Base-by-base conservation (phyloP, 2,113 vertebrate species). In the Phylloscopus trochilus region DNA sequence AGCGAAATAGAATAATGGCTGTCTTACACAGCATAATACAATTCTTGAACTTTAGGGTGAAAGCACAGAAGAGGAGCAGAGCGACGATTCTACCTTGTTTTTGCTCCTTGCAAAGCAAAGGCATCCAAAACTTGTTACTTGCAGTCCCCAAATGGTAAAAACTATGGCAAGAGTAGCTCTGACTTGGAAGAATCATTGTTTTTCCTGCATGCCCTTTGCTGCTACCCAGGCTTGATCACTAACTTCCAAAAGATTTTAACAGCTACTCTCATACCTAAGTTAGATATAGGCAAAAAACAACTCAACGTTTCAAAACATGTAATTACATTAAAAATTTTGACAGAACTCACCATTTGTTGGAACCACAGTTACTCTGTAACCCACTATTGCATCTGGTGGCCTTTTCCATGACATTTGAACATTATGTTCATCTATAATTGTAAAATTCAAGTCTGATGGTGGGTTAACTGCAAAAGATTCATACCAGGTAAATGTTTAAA, bases 361-460 rank as follows among this genome's bases (percentile, higher is more conserved):
- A 63, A 97, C 98, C 92, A 99, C 97, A 68, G 98, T 98, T 96
- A 99, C 98, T 96, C 97, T 98, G 97, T 98, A 99, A 96, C 99
- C 99, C 83, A 98, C 97, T 97, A 99, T 99, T 91, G 93, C 97
- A 89, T 98, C 98, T 89, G 47, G 89, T 56, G 99, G 98, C 68
- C 96, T 97, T 90, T 93, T 98, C 99, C 99, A 99, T 92, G 98
- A 97, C 99, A 99, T 99, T 96, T 99, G 98, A 97, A 99, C 99
- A 92, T 99, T 98, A 96, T 97, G 98, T 96, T 99, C 98, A 98
- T 99, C 99, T 98, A 99, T 98, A 98, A 99, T 99, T 98, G 98
- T 99, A 98, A 99, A 99, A 97, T 98, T 99, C 98, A 99, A 98
- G 93, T 99, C 98, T 97, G 98, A 98, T 14, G 99, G 99, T 75